These are phyloP conservation scores for Mercenaria mercenaria DNA, from an alignment of 1,140 invertebrate species.

Conservation along the genomic window DNA sequence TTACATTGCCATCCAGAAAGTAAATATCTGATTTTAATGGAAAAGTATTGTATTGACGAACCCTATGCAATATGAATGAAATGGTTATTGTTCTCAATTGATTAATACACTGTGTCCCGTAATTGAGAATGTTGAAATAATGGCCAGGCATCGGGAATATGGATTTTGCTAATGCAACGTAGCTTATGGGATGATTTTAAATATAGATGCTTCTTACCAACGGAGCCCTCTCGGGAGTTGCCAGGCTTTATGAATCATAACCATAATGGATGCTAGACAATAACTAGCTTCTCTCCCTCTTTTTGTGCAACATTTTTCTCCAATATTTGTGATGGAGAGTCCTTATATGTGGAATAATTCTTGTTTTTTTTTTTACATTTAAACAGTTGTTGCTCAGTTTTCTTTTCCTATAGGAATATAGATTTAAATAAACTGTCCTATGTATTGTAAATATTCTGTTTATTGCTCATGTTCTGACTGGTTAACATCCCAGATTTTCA, in stretches of 20 bases:
- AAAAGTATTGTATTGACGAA: slow-evolving; percentile 35
- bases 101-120: slow-evolving; percentile 16
- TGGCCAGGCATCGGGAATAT: slow-evolving; percentile 30
- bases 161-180: slow-evolving; percentile 46
- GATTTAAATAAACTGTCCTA: too few relatives aligned
- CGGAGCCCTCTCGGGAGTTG: neutral
- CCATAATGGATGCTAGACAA: neutral
- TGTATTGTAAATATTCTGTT: too few relatives aligned
- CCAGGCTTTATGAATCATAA: slow-evolving; percentile 31
- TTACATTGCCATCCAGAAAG: slow-evolving; percentile 24
- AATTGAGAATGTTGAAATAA: slow-evolving; percentile 45
- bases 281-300: neutral
- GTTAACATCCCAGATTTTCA: too few relatives aligned
- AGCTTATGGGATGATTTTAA: slow-evolving; percentile 38
- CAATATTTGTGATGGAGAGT: too few relatives aligned
- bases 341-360: too few relatives aligned
- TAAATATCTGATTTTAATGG: slow-evolving; percentile 53
- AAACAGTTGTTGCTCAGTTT: too few relatives aligned
- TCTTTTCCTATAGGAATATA: too few relatives aligned
- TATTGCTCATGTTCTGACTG: too few relatives aligned
- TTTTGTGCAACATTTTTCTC: neutral
- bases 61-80: slow-evolving; percentile 33
- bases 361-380: too few relatives aligned
- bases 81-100: slow-evolving; percentile 29
- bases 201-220: slow-evolving; percentile 38